Evolutionary conservation across 1,140 invertebrate genomes (phyloP).

Genomic region (Nymphalis io): DNA sequence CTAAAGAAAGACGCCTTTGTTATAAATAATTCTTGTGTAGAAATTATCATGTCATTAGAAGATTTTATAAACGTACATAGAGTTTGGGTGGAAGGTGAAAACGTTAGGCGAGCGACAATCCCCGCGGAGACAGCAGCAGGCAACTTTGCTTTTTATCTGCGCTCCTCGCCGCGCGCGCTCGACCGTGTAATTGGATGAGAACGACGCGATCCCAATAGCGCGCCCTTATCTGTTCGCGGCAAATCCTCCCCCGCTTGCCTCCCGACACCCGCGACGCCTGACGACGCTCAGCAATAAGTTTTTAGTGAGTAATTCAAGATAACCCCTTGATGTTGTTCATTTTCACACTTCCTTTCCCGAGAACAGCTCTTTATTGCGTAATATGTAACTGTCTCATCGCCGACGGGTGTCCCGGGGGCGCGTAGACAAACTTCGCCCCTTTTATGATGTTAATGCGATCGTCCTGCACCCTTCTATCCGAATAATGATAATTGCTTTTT

Average conservation of each 20-base stretch:
- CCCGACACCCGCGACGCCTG: conserved; percentile 44
- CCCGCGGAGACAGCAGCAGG: conserved; percentile 72
- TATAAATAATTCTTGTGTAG: background rate
- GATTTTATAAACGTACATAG: conserved; percentile 19
- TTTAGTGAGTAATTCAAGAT: conserved; percentile 81
- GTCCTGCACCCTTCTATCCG: conserved; percentile 71
- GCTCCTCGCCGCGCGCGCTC: conserved; percentile 66
- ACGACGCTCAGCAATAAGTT: conserved; percentile 72
- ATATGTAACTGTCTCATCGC: conserved; percentile 78
- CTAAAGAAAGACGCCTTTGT: no score
- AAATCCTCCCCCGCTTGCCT: conserved; percentile 59
- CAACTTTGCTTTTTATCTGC: conserved; percentile 73
- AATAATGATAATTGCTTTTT: conserved; percentile 80
- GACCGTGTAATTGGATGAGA: conserved; percentile 81
- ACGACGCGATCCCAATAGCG: conserved; percentile 78
- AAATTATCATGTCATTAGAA: conserved; percentile 1
- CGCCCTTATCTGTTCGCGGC: conserved; percentile 79
- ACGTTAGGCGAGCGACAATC: conserved; percentile 76
- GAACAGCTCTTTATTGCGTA: conserved; percentile 80
- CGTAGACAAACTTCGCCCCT: conserved; percentile 71
- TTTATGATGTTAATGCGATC: conserved; percentile 79
- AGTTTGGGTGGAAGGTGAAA: conserved; percentile 68
- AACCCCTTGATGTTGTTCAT: conserved; percentile 80
- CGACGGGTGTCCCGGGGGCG: conserved; percentile 73
- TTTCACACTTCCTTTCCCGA: conserved; percentile 81